These are phyloP conservation scores for Brachyopa scutellaris DNA, from an alignment of 2,888 invertebrate species.

Conservation along the genomic window DNA sequence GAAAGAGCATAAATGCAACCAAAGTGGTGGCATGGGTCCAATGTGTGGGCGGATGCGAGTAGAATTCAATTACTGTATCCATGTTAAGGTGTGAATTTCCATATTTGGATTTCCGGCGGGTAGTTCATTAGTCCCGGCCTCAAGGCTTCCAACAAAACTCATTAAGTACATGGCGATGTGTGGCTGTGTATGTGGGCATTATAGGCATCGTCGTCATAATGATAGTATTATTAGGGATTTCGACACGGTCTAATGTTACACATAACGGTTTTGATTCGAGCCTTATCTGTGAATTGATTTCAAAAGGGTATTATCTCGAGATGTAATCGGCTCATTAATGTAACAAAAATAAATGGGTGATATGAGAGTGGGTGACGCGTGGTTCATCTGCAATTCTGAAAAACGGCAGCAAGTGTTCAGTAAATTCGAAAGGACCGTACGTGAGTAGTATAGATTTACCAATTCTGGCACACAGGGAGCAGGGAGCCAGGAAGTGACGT, in stretches of 20 bases:
- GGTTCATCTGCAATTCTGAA: no score
- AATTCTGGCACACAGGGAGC: no score
- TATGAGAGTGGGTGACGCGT: no score
- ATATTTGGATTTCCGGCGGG: neutral
- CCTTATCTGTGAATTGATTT: constrained; percentile 6
- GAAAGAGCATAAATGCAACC: neutral
- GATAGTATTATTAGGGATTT: constrained; percentile 39
- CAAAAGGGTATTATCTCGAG: neutral
- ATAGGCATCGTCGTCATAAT: constrained; percentile 30
- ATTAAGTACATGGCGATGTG: constrained; percentile 37
- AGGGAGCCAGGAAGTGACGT: no score
- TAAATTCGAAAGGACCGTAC: no score
- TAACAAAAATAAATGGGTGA: neutral
- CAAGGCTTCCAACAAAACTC: constrained; percentile 30
- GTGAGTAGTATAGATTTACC: no score
- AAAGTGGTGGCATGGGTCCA: neutral
- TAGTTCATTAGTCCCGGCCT: neutral
- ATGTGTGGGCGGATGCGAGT: neutral
- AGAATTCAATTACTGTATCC: no score
- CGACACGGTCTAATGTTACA: neutral
- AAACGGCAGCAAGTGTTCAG: no score
- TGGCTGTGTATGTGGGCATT: neutral
- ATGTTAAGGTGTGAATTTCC: constrained; percentile 16
- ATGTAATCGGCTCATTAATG: constrained; percentile 5
- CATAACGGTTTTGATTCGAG: neutral